Percentiles rank a stretch among this genome's conserved stretches.
phyloP scores from a whole-genome alignment of 2,113 vertebrate genomes.

The Edolisoma coerulescens region DNA sequence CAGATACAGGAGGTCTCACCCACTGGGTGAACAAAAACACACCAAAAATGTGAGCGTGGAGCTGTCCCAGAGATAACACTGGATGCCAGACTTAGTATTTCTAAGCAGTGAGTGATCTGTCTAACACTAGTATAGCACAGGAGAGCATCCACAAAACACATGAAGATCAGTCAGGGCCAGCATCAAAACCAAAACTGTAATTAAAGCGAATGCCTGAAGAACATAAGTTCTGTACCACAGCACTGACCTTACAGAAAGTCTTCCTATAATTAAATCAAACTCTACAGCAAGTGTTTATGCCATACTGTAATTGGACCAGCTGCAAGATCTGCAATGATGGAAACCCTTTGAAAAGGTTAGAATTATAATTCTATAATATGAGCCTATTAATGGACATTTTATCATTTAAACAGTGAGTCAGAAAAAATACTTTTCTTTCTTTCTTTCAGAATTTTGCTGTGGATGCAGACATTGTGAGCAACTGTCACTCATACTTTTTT shows the following conservation, averaged over 20 bases:
- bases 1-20: background rate
- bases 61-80: background rate
- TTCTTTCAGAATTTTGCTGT: background rate
- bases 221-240: background rate
- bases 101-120: background rate
- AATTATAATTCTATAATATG: constrained; percentile 22
- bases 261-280: constrained; percentile 25
- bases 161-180: background rate
- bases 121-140: background rate
- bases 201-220: background rate
- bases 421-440: background rate
- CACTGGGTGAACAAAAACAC: background rate
- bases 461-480: background rate
- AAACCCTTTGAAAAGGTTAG: constrained; percentile 38
- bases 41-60: background rate
- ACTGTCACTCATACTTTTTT: background rate
- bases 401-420: background rate
- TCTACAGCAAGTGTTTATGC: constrained; percentile 33
- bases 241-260: constrained; percentile 7
- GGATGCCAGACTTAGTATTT: background rate
- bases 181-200: background rate
- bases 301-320: constrained; percentile 7
- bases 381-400: constrained; percentile 8
- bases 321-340: constrained; percentile 6
- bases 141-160: background rate